These are phyloP conservation scores for Hirtodrosophila histrioides DNA, from an alignment of 2,888 invertebrate species.

Conservation along the genomic window DNA sequence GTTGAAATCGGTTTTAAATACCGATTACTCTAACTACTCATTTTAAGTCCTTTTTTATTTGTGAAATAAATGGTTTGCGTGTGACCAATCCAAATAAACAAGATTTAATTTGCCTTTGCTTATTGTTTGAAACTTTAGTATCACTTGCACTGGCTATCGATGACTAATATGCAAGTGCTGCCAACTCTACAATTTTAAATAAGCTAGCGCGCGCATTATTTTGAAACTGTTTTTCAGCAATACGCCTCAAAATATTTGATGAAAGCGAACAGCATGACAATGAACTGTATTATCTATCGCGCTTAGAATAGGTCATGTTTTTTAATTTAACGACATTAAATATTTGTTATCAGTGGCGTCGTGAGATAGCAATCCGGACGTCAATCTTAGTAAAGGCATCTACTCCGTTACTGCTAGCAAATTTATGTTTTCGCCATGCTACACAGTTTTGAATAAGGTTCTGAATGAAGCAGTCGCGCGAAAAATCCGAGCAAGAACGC, in stretches of 20 bases:
- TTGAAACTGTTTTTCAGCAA: not conserved
- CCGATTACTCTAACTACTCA: no score
- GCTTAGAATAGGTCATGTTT: conserved; percentile 61
- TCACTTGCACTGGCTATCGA: no score
- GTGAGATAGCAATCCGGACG: conserved; percentile 7
- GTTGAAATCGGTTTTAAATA: no score
- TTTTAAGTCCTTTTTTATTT: no score
- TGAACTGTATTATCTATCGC: conserved; percentile 23
- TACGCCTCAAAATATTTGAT: conserved; percentile 8
- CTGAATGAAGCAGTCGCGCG: conserved; percentile 44
- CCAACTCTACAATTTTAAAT: conserved; percentile 3
- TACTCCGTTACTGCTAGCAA: conserved; percentile 10
- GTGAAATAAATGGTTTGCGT: no score
- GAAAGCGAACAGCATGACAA: not conserved
- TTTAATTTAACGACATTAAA: no score
- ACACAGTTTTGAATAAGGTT: conserved; percentile 54
- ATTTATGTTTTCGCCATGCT: conserved; percentile 22
- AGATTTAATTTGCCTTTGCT: no score
- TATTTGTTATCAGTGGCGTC: conserved; percentile 39
- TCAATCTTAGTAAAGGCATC: conserved; percentile 17
- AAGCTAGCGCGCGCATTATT: not conserved
- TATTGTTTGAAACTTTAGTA: no score
- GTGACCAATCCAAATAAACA: no score
- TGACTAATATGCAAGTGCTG: not conserved
- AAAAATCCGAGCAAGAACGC: conserved; percentile 10